Evolutionary conservation across 2,797 vertebrate genomes (phyloP).

Genomic region (Huso huso): DNA sequence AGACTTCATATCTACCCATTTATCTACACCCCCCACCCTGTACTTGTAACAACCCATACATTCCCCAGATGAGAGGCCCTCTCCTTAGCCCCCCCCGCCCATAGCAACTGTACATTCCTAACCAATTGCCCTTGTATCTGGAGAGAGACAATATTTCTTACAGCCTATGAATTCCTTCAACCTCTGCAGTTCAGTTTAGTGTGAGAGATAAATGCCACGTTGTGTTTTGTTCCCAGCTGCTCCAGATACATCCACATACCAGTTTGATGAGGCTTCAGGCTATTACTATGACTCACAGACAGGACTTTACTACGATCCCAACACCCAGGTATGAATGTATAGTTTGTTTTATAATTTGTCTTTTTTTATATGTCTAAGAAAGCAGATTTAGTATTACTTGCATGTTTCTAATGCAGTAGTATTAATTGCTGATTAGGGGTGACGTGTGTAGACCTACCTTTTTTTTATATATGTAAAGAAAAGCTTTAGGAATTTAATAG

Average conservation of each 20-base stretch:
- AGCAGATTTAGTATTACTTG: too few species aligned
- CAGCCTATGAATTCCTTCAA: background rate
- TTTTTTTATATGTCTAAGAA: background rate
- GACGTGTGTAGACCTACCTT: too few species aligned
- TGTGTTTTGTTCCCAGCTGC: conserved; percentile 50
- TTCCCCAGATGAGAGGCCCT: too few species aligned
- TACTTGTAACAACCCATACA: too few species aligned
- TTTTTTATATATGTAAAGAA: too few species aligned
- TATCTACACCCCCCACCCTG: too few species aligned
- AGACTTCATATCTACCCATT: too few species aligned
- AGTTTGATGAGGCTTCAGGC: conserved; percentile 93
- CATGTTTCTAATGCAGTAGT: too few species aligned
- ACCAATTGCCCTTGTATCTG: conserved; percentile 30
- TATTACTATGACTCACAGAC: conserved; percentile 94
- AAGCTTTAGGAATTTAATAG: too few species aligned
- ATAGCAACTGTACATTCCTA: too few species aligned
- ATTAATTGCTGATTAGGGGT: too few species aligned
- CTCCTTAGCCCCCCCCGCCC: too few species aligned
- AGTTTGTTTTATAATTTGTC: background rate
- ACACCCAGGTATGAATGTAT: conserved; percentile 71
- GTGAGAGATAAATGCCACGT: background rate
- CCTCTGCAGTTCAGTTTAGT: background rate
- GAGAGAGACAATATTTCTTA: background rate
- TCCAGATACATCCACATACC: conserved; percentile 92
- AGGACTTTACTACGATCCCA: conserved; percentile 93